These are phyloP conservation scores for Halichondria panicea DNA, from an alignment of 37 sponge, comb jelly and placozoan species.

Conservation along the genomic window DNA sequence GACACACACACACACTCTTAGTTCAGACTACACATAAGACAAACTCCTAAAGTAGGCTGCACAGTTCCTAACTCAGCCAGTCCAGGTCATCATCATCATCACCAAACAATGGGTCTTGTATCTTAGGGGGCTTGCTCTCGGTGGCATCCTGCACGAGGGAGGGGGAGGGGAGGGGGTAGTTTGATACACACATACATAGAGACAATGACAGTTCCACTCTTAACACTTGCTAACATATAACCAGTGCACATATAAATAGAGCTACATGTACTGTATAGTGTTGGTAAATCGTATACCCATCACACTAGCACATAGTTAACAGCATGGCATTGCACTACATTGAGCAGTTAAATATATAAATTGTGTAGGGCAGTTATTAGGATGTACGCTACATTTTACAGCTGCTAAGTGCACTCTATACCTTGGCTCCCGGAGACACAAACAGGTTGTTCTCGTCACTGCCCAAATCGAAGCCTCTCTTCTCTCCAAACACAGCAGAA, in stretches of 20 bases:
- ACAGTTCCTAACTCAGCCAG: conserved; percentile 44
- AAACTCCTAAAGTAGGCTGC: background rate
- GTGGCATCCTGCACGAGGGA: background rate
- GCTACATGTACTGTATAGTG: background rate
- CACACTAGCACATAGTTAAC: no score
- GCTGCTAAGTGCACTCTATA: no score
- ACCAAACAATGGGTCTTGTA: conserved; percentile 36
- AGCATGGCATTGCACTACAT: no score
- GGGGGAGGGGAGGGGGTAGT: background rate
- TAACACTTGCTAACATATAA: background rate
- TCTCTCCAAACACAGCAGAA: conserved; percentile 50
- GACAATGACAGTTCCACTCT: background rate
- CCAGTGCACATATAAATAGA: background rate
- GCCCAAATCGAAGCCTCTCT: conserved; percentile 8
- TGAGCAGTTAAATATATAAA: no score
- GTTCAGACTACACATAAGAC: background rate
- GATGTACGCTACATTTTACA: no score
- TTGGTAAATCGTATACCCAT: no score
- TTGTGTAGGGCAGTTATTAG: no score
- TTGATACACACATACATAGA: background rate
- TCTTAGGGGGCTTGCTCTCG: background rate
- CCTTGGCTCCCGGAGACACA: no score
- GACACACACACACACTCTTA: background rate
- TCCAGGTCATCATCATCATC: conserved; percentile 59
- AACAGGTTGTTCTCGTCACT: conserved; percentile 61